Conservation (phyloP, 1,140 invertebrate genomes). For the Macrocentrus cingulum region DNA sequence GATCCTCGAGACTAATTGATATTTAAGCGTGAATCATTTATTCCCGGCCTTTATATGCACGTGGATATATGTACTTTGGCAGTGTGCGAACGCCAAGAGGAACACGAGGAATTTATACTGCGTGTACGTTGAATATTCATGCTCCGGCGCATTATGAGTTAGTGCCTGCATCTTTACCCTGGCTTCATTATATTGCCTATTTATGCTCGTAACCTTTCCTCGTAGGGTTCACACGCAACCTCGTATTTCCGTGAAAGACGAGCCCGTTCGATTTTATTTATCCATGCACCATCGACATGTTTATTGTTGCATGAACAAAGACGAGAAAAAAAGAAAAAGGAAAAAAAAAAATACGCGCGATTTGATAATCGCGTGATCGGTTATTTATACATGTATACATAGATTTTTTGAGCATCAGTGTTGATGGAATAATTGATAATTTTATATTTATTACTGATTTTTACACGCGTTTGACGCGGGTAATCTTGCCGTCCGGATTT, state of each 20-base stretch:
- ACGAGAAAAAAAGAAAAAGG: slow-evolving; percentile 16
- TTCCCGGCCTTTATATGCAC: slow-evolving; percentile 15
- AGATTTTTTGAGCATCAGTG: too few relatives aligned
- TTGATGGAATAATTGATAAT: too few relatives aligned
- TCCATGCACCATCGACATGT: slow-evolving; percentile 12
- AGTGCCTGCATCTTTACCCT: slow-evolving; percentile 31
- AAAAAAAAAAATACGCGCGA: background rate
- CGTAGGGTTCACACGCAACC: slow-evolving; percentile 28
- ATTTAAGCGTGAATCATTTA: slow-evolving; percentile 26
- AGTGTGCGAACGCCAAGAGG: background rate
- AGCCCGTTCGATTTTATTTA: slow-evolving; percentile 20
- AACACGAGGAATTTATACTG: slow-evolving; percentile 31
- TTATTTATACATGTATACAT: background rate
- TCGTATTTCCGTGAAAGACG: slow-evolving; percentile 25
- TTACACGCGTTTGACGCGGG: too few relatives aligned
- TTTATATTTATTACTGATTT: too few relatives aligned
- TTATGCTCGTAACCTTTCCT: slow-evolving; percentile 36
- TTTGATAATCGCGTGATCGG: background rate
- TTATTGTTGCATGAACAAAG: background rate
- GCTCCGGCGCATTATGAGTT: slow-evolving; percentile 30
- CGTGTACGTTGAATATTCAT: slow-evolving; percentile 39
- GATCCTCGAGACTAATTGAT: slow-evolving; percentile 19
- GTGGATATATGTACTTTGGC: background rate
- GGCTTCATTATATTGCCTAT: slow-evolving; percentile 33
- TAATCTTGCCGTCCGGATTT: too few relatives aligned